These are phyloP conservation scores for Pseudomugil gertrudae DNA, from an alignment of 2,797 vertebrate genomes.

Conservation along the genomic window DNA sequence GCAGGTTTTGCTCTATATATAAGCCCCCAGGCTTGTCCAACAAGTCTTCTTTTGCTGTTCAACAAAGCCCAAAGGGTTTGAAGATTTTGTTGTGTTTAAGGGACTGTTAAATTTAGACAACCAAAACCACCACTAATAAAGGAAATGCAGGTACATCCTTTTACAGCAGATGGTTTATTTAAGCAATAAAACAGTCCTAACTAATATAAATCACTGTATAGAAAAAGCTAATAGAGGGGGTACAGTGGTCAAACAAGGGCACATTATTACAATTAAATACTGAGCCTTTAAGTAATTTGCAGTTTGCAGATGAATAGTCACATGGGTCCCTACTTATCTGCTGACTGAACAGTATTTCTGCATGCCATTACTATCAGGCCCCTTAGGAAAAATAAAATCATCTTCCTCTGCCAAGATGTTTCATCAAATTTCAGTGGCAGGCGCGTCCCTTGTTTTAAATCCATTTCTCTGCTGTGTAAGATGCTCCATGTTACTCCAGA, in stretches of 20 bases:
- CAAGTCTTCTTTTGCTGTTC: too few species aligned
- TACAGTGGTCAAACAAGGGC: slow-evolving; percentile 24
- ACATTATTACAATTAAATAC: slow-evolving; percentile 51
- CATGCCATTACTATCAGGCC: slow-evolving; percentile 35
- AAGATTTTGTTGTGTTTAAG: too few species aligned
- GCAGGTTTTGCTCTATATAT: too few species aligned
- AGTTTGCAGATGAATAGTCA: slow-evolving; percentile 54
- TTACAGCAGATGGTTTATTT: not conserved
- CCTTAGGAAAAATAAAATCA: slow-evolving; percentile 56
- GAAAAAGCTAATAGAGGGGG: slow-evolving; percentile 22
- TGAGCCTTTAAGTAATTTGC: slow-evolving; percentile 54
- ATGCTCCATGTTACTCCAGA: slow-evolving; percentile 23
- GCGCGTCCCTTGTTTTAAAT: slow-evolving; percentile 58
- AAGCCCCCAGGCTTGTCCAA: too few species aligned
- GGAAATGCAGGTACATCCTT: too few species aligned
- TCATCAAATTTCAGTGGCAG: slow-evolving; percentile 65
- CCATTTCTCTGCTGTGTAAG: slow-evolving; percentile 46
- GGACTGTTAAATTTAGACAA: too few species aligned
- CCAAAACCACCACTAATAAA: too few species aligned
- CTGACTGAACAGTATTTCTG: slow-evolving; percentile 64
- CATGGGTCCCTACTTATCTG: slow-evolving; percentile 54
- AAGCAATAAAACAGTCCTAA: not conserved
- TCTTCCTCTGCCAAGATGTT: slow-evolving; percentile 52
- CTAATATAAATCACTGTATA: slow-evolving; percentile 33
- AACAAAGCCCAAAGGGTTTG: too few species aligned